phyloP scores from a whole-genome alignment of 2,888 invertebrate genomes.

The Brachyopa scutellaris region DNA sequence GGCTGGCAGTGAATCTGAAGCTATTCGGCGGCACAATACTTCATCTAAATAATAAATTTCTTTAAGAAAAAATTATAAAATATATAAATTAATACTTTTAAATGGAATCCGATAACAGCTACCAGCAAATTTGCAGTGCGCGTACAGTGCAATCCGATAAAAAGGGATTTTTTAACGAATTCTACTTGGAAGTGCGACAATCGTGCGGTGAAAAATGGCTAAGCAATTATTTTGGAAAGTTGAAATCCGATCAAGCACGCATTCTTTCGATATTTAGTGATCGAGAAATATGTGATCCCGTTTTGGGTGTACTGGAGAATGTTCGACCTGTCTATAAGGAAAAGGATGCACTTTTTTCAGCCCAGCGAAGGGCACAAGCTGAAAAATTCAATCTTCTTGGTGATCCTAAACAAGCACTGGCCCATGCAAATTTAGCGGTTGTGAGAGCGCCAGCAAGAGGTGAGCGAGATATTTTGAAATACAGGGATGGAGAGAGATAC shows the following conservation, averaged over 20 bases:
- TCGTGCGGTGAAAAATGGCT: constrained; percentile 84
- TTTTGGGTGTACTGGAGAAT: constrained; percentile 85
- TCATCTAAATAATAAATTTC: constrained; percentile 1
- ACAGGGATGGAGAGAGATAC: background rate
- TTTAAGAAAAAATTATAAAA: background rate
- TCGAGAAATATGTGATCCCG: constrained; percentile 82
- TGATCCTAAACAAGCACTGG: constrained; percentile 84
- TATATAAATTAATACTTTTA: background rate
- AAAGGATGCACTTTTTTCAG: constrained; percentile 86
- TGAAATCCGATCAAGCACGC: constrained; percentile 84
- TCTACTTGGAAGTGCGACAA: constrained; percentile 84
- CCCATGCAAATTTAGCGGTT: constrained; percentile 88
- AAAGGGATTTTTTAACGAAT: constrained; percentile 89
- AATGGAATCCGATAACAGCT: constrained; percentile 82
- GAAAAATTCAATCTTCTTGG: constrained; percentile 84
- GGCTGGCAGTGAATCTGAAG: constrained; percentile 23
- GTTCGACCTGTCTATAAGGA: constrained; percentile 87
- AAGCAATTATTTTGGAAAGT: constrained; percentile 83
- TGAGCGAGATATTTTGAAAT: constrained; percentile 75
- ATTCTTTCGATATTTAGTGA: constrained; percentile 82
- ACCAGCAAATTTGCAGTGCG: constrained; percentile 87
- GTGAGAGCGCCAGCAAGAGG: constrained; percentile 87
- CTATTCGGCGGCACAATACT: background rate
- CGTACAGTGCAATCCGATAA: constrained; percentile 89
- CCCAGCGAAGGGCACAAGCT: constrained; percentile 85